Base-by-base conservation (phyloP, 2,113 vertebrate species). In the Tragulus kanchil region DNA sequence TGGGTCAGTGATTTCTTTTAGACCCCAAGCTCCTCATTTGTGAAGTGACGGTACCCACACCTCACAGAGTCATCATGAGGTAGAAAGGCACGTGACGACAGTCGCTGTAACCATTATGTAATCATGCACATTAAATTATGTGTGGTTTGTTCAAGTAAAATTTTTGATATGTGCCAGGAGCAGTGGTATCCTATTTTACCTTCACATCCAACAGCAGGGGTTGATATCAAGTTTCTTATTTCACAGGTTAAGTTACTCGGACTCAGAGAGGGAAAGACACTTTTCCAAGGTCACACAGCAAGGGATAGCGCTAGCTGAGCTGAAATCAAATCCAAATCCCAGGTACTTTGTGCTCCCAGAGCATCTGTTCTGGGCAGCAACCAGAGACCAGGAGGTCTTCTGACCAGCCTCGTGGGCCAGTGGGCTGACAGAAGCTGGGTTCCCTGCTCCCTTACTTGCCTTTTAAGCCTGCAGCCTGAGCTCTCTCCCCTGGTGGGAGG, bases 251-350 rank as follows among this genome's bases (percentile, higher is more conserved):
- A 21, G 17, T 42, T 36, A 58, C 16, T 73, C 58, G 81, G 36
- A 26, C 58, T 93, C 69, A 89, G 84, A 92, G 48, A 84, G 26
- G 71, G 81, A 58, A 59, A 65, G 92, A 69, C n/a, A 58, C 42
- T 89, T 77, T 81, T 62, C 31, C 19, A 84, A 81, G 90, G 45
- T 83, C 79, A 93, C 87, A 92, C 10, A 78, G 89, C 8, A 90
- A 71, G 23, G 8, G 17, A 89, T 0, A 62, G 77, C 54, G n/a
- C 23, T 36, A 42, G n/a, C 1, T 52, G 56, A 26, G 59, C 11
- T 78, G 50, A 54, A 54, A 28, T 21, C 54, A 67, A 88, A 77
- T 75, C 52, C 89, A 89, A 17, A 82, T 17, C 52, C 45, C 36
- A 14, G 42, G 65, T 28, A 9, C 31, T 82, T 0, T 14, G 73